Percentiles rank a stretch among this genome's conserved stretches.
These are phyloP conservation scores for Amphiprion percula DNA, from an alignment of 2,113 vertebrate species.

Conservation along the genomic window DNA sequence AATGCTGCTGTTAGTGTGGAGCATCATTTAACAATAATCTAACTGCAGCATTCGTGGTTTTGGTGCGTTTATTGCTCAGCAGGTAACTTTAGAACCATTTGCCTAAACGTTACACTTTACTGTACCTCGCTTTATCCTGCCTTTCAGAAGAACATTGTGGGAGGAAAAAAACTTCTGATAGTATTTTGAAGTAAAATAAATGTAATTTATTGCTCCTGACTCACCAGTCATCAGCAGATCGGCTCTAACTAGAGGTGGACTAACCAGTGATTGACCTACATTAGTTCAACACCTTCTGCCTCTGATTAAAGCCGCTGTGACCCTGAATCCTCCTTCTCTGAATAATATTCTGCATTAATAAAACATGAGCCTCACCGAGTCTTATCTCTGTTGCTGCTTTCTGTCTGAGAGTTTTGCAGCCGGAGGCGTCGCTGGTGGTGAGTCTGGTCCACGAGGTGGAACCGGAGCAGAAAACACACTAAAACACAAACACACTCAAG, in stretches of 20 bases:
- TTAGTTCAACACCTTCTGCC: slow-evolving; percentile 60
- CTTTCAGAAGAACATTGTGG: too few species aligned
- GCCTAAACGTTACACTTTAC: too few species aligned
- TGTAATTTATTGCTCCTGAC: slow-evolving; percentile 21
- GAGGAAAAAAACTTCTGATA: too few species aligned
- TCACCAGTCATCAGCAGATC: slow-evolving; percentile 41
- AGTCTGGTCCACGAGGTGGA: not conserved
- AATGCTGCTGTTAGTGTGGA: too few species aligned
- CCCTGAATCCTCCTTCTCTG: not conserved
- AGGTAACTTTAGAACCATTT: not conserved
- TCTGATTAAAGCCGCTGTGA: slow-evolving; percentile 63
- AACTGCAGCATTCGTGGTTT: too few species aligned
- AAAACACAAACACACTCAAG: too few species aligned
- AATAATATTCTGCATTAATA: slow-evolving; percentile 52
- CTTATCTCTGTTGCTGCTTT: slow-evolving; percentile 23
- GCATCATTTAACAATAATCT: too few species aligned
- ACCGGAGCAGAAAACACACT: slow-evolving; percentile 10
- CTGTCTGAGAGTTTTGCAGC: slow-evolving; percentile 35
- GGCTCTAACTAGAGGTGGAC: too few species aligned
- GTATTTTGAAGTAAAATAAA: too few species aligned
- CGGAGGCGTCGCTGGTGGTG: slow-evolving; percentile 26
- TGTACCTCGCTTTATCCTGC: too few species aligned
- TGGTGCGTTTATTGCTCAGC: not conserved
- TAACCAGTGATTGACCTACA: slow-evolving; percentile 55
- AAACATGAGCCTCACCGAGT: slow-evolving; percentile 56